These are phyloP conservation scores for Enteromius paludinosus DNA, from an alignment of 2,797 vertebrate species.

Conservation along the genomic window DNA sequence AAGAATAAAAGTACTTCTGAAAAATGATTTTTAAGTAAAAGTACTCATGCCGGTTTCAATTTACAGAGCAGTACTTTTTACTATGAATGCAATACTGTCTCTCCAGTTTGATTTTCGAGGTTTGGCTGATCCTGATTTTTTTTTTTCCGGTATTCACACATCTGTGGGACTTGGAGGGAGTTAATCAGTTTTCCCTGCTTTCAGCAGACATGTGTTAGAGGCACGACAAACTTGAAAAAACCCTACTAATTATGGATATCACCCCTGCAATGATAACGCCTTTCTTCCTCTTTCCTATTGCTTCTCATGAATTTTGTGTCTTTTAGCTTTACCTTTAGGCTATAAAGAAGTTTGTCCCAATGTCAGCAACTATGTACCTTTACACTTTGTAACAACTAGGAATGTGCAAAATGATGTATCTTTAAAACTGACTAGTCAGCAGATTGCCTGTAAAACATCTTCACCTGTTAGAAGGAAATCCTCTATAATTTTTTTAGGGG, in stretches of 20 bases:
- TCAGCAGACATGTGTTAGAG: conserved; percentile 40
- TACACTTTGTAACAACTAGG: neutral
- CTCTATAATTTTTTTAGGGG: neutral
- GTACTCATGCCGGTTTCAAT: conserved; percentile 1
- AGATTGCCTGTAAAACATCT: neutral
- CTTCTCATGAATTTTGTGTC: conserved; percentile 8
- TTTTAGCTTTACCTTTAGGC: conserved; percentile 23
- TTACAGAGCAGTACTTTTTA: conserved; percentile 11
- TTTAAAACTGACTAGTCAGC: neutral
- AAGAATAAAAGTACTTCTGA: neutral
- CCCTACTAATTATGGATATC: conserved; percentile 30
- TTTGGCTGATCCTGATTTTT: conserved; percentile 9
- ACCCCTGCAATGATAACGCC: conserved; percentile 15
- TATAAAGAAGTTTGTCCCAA: conserved; percentile 8
- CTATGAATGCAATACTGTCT: neutral
- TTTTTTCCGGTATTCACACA: conserved; percentile 29
- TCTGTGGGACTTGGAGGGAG: conserved; percentile 32
- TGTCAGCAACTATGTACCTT: conserved; percentile 23
- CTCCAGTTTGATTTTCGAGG: conserved; percentile 27
- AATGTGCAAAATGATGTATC: neutral
- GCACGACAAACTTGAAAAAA: conserved; percentile 29
- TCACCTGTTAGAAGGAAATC: neutral
- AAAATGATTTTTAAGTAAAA: neutral
- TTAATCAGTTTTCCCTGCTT: conserved; percentile 46
- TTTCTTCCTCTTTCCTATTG: conserved; percentile 10